phyloP scores from a whole-genome alignment of 2,113 vertebrate genomes.

The Pampusana beccarii region DNA sequence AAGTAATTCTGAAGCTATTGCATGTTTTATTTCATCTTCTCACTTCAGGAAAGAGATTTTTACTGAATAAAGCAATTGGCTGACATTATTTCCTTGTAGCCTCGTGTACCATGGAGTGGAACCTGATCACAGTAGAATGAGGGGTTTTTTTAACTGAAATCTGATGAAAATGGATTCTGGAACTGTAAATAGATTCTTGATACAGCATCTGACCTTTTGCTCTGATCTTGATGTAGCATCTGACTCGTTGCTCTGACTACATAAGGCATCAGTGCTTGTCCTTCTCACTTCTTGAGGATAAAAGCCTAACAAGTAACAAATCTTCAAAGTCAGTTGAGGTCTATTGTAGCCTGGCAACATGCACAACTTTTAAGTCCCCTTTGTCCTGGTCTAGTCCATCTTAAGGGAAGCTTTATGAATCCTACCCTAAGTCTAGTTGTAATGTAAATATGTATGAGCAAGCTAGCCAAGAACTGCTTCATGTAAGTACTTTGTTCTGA shows the following conservation, averaged over 20 bases:
- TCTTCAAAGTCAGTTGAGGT: not conserved
- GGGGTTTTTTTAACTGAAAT: not conserved
- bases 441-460: not conserved
- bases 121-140: not conserved
- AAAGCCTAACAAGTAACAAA: not conserved
- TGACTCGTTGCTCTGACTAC: not conserved
- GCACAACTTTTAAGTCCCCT: rapidly evolving
- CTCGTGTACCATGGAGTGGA: not conserved
- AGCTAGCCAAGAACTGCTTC: not conserved
- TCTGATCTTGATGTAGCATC: too few species aligned
- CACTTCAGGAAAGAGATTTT: not conserved
- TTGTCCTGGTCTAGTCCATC: not conserved
- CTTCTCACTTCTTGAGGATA: not conserved
- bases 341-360: not conserved
- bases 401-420: not conserved
- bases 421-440: not conserved
- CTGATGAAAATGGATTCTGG: not conserved
- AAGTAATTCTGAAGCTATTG: not conserved
- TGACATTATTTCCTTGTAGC: not conserved
- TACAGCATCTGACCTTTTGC: not conserved
- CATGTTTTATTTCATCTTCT: not conserved
- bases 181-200: not conserved
- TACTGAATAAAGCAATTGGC: not conserved
- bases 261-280: not conserved
- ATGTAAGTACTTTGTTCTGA: not conserved